Evolutionary conservation across 2,797 vertebrate species (phyloP), one percentile per base, ranked within the genome.

Genomic region (Poeciliopsis infans): DNA sequence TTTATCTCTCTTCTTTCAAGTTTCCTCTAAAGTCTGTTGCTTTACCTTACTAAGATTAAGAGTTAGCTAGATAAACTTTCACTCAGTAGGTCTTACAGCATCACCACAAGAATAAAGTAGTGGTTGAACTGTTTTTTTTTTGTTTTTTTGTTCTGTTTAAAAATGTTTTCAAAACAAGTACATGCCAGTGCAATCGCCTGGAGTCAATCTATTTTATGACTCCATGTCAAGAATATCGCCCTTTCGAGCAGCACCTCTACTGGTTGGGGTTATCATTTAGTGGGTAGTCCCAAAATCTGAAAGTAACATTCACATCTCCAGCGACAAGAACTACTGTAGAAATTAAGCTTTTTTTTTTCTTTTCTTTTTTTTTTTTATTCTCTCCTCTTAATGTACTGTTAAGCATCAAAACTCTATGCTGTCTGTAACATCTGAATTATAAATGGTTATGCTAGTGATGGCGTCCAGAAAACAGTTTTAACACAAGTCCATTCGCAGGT

Each of bases 291-390:
- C 59, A 18, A 31, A 61, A 18, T 61, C 28, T n/a, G 8, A 61
- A 61, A 33, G 59, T 16, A 61, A 92, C 82, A 55, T 82, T 72
- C 79, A 87, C 90, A 93, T 94, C 93, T 94, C 95, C 96, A 96
- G 95, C 95, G 95, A 97, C 95, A 95, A 95, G 96, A 96, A 96
- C 95, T 96, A 95, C 96, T 96, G 95, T 96, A 91, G 93, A 95
- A 89, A 46, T 79, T 53, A 80, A 68, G 82, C 77, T n/a, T 82
- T 76, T 59, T 15, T 80, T 10, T 61, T 81, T 59, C 46, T 36
- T n/a, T 73, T 46, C 81, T n/a, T 12, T 61, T 81, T 57, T 49
- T 16, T 55, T 36, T 41, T 71, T 36, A 39, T 12, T 1, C 4
- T 15, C 55, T 20, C 13, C 15, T 76, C 53, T 41, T 15, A 79